Evolutionary conservation across 2,888 invertebrate species (phyloP).

Genomic region (Polietes domitor): DNA sequence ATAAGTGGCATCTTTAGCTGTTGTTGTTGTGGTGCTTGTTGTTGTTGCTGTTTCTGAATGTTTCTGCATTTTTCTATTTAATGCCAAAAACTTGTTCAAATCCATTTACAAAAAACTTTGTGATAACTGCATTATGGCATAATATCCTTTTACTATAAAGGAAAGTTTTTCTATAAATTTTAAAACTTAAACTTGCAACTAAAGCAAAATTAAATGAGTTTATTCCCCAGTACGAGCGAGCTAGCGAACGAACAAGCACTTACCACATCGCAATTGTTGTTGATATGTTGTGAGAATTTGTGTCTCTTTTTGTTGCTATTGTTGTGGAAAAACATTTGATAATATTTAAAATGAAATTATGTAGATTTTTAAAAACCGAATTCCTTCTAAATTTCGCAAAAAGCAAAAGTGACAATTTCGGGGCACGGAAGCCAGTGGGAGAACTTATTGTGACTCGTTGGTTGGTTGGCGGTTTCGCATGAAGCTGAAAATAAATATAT

Average conservation of each 20-base stretch:
- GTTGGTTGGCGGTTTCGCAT: not conserved
- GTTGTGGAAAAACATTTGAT: not conserved
- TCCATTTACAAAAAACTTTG: slow-evolving; percentile 53
- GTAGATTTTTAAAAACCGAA: not conserved
- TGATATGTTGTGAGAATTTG: no score
- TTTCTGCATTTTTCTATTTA: slow-evolving; percentile 34
- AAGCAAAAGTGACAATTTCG: not conserved
- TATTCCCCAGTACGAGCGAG: not conserved
- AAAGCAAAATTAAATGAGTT: slow-evolving; percentile 18
- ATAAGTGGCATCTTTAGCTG: not conserved
- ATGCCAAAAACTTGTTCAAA: slow-evolving; percentile 31
- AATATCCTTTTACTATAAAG: slow-evolving; percentile 44
- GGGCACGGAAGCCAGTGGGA: not conserved
- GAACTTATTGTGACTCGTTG: no score
- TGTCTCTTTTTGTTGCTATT: no score
- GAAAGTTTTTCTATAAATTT: slow-evolving; percentile 31
- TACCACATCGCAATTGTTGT: no score
- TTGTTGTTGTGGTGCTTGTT: not conserved
- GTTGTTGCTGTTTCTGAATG: not conserved
- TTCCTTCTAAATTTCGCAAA: not conserved
- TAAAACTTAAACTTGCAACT: slow-evolving; percentile 26
- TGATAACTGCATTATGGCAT: slow-evolving; percentile 59
- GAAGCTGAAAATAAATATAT: no score
- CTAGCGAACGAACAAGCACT: not conserved
- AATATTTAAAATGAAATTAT: not conserved